Conservation (phyloP, 2,888 invertebrate species). For the Mythimna pallens region DNA sequence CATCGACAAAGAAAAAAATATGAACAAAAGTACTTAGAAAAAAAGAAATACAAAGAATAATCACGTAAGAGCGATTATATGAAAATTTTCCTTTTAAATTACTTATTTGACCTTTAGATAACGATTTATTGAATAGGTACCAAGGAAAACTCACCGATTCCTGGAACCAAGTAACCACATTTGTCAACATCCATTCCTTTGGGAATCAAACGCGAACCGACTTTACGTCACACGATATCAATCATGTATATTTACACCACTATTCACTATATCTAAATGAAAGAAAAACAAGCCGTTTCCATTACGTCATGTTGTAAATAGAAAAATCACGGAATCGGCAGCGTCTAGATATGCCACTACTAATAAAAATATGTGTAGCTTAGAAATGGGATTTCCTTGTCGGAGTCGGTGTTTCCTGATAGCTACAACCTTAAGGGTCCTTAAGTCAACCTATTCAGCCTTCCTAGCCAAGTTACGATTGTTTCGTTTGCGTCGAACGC, state of each 20-base stretch:
- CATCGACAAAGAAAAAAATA: too few species aligned
- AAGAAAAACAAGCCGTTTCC: slow-evolving; percentile 31
- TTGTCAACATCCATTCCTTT: slow-evolving; percentile 8
- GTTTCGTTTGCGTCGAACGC: too few species aligned
- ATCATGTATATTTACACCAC: slow-evolving; percentile 30
- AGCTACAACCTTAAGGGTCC: too few species aligned
- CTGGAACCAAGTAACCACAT: not conserved
- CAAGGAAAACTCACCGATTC: not conserved
- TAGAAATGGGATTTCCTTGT: not conserved
- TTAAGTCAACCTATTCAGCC: too few species aligned
- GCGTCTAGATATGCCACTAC: not conserved
- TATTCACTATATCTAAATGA: slow-evolving; percentile 3
- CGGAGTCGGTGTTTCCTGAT: too few species aligned
- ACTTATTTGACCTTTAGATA: not conserved
- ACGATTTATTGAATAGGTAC: not conserved
- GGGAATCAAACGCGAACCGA: slow-evolving; percentile 3
- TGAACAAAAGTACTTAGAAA: too few species aligned
- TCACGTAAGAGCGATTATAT: too few species aligned
- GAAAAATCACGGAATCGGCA: not conserved
- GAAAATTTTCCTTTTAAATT: too few species aligned
- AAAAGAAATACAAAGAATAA: too few species aligned
- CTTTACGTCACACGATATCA: slow-evolving; percentile 22
- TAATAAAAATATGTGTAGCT: not conserved
- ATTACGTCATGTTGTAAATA: slow-evolving; percentile 9
- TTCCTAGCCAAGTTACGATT: too few species aligned